Conservation (phyloP, 2,797 vertebrate species). For the Enteromius argenteus region DNA sequence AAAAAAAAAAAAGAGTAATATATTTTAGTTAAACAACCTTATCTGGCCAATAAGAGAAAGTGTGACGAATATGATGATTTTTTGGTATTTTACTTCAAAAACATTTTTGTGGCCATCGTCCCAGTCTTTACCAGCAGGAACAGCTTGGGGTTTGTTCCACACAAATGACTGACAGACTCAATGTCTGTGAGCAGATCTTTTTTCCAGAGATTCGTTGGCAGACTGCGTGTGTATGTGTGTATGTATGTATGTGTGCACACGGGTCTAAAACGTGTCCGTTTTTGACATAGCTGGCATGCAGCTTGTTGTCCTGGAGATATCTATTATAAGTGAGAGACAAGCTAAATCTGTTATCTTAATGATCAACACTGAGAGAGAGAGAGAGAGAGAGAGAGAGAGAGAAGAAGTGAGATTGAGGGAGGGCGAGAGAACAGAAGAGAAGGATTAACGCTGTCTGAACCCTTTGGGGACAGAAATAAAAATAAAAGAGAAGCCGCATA, state of each 20-base stretch:
- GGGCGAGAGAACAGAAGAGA: conserved; percentile 24
- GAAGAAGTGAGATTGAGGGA: conserved; percentile 8
- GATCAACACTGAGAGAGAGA: conserved; percentile 45
- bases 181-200: conserved; percentile 3
- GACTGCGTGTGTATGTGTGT: not conserved
- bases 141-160: not conserved
- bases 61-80: not conserved
- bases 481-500: conserved; percentile 25
- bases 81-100: conserved; percentile 22
- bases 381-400: not conserved
- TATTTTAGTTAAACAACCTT: not conserved
- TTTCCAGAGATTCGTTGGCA: conserved; percentile 18
- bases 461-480: conserved; percentile 29
- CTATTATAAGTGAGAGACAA: conserved; percentile 64
- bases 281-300: conserved; percentile 64
- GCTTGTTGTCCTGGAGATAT: conserved; percentile 63
- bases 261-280: conserved; percentile 33
- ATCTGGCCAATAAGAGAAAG: not conserved
- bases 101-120: conserved; percentile 29
- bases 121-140: conserved; percentile 38
- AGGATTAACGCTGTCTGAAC: conserved; percentile 23
- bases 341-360: conserved; percentile 67
- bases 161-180: conserved; percentile 42
- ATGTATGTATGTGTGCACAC: conserved; percentile 4
- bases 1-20: not conserved